Conservation (phyloP, 2,113 vertebrate genomes). For the Calonectris borealis region DNA sequence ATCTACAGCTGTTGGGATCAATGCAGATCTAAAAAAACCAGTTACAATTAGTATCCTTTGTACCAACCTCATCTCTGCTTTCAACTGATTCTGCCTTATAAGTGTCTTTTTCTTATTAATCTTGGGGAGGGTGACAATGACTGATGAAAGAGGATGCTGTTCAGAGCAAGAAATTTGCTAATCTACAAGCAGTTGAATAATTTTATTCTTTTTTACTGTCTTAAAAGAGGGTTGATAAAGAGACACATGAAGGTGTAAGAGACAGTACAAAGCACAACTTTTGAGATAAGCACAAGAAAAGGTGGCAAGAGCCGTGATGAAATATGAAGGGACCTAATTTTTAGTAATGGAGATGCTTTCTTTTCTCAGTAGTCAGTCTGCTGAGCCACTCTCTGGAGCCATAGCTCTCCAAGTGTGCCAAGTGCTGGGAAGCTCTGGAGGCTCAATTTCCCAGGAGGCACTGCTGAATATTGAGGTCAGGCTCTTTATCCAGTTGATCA, state of each 20-base stretch:
- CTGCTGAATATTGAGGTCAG: neutral
- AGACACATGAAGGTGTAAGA: neutral
- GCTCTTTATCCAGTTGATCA: neutral
- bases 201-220: neutral
- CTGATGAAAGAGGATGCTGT: neutral
- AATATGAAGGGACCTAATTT: neutral
- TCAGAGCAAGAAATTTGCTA: neutral
- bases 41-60: constrained; percentile 49
- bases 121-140: neutral
- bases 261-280: neutral
- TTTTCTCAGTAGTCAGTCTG: neutral
- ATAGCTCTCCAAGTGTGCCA: neutral
- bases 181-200: neutral
- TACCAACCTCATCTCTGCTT: constrained; percentile 18
- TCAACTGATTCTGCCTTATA: constrained; percentile 2
- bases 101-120: neutral
- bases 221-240: neutral
- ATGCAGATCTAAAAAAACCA: neutral
- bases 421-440: neutral
- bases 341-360: neutral
- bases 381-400: neutral
- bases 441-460: neutral
- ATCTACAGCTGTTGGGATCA: constrained; percentile 60
- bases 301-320: neutral
- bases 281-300: constrained; percentile 1